Evolutionary conservation across 2,113 vertebrate species (phyloP).

Genomic region (Clinocottus analis): DNA sequence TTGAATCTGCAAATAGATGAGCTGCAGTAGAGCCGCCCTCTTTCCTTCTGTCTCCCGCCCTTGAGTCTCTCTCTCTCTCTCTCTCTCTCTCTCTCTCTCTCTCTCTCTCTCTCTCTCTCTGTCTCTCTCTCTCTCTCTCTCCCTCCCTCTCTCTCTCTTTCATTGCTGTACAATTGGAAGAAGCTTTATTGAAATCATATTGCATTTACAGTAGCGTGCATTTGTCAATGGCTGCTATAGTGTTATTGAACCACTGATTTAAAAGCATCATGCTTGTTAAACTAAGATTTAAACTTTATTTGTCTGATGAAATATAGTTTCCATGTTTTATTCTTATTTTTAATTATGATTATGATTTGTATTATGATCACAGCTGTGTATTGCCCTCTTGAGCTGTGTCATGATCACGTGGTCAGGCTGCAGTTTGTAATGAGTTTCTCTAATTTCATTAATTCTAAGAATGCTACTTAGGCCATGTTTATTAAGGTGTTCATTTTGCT

Average conservation of each 20-base stretch:
- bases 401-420: not conserved
- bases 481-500: not conserved
- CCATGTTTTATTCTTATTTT: not conserved
- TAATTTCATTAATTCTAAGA: not conserved
- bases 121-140: not conserved
- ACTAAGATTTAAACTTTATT: not conserved
- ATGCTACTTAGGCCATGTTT: not conserved
- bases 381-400: too few species aligned
- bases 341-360: not conserved
- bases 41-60: not conserved
- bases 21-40: not conserved
- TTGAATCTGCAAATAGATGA: not conserved
- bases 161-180: conserved; percentile 8
- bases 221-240: not conserved
- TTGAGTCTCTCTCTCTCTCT: not conserved
- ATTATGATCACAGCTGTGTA: not conserved
- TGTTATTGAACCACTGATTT: not conserved
- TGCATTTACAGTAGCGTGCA: conserved; percentile 14
- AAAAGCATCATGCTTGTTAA: not conserved
- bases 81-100: not conserved
- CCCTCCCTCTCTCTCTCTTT: not conserved
- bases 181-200: conserved; percentile 33
- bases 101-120: too few species aligned
- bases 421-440: not conserved
- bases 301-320: not conserved